Base-by-base conservation (phyloP, 2,797 vertebrate genomes). In the Pseudocheirus occidentalis region DNA sequence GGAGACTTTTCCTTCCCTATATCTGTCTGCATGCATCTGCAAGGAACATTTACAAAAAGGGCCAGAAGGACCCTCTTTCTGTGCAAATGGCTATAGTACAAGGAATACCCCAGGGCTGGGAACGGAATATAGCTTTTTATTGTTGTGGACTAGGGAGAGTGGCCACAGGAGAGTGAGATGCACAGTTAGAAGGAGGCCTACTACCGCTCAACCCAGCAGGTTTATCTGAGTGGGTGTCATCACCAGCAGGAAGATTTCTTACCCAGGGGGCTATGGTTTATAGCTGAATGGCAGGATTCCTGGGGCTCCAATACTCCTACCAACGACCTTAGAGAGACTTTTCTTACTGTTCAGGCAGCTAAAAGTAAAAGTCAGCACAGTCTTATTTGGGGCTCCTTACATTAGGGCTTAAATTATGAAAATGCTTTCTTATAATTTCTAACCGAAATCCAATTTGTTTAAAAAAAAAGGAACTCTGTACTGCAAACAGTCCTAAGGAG, bases 61-160 rank as follows among this genome's bases (percentile, higher is more conserved):
- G 56, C 56, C 94, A 90, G 5, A 31, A 89, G 96, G 95, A 96
- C 95, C 73, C 95, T 94, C 92, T 96, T 97, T 97, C 96, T 97
- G 96, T 98, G 96, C 66, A 95, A 81, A 97, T 91, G 91, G 95
- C 55, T 92, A n/a, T 24, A 92, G n/a, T 55, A 92, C n/a, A 94
- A 93, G 94, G 97, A 97, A 97, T 96, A 96, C 4, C 97, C 96
- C 52, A 62, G 96, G 97, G 73, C 91, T 94, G 92, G n/a, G 97
- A 96, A 94, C 50, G 95, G 96, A 96, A 94, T 89, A 95, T 97
- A 89, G 94, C 0, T 29, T 2, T 94, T 97, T 97, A 98, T 96
- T 97, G 81, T 34, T 73, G 92, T 90, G 90, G 96, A 66, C 18
- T 56, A 93, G 90, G 81, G 57, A 89, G 55, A 95, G n/a, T 27